Conservation (phyloP, 2,113 vertebrate genomes). For the Aythya baeri region DNA sequence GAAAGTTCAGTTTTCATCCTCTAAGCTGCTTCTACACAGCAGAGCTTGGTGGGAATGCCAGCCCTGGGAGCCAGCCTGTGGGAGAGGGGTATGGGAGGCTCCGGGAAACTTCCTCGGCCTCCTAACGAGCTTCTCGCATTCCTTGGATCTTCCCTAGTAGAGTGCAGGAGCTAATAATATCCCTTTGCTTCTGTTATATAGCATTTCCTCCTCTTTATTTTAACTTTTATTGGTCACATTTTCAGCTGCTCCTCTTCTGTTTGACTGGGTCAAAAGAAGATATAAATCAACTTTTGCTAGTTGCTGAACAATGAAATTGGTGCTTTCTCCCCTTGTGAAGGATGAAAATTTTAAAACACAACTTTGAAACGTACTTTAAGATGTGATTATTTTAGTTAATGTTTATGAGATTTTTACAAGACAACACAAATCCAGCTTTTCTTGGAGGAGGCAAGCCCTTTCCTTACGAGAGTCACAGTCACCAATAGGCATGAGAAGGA, state of each 20-base stretch:
- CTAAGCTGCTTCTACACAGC: background rate
- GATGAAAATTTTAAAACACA: background rate
- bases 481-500: fast-evolving
- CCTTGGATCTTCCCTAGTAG: background rate
- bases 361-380: background rate
- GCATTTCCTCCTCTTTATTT: slow-evolving; percentile 33
- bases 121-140: background rate
- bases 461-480: background rate
- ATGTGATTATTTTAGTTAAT: background rate
- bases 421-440: background rate
- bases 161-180: slow-evolving; percentile 21
- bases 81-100: background rate
- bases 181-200: background rate
- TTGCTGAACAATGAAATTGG: background rate
- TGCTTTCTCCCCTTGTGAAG: background rate
- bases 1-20: background rate
- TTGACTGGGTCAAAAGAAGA: background rate
- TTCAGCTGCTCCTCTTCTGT: slow-evolving; percentile 21
- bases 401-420: background rate
- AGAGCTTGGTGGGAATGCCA: background rate
- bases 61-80: background rate
- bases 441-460: background rate
- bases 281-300: background rate
- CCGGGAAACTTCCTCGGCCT: fast-evolving
- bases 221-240: slow-evolving; percentile 7